Evolutionary conservation across 1,140 invertebrate species (phyloP), one percentile per base, ranked within the genome.

Genomic region (Heliconius eleuchia): DNA sequence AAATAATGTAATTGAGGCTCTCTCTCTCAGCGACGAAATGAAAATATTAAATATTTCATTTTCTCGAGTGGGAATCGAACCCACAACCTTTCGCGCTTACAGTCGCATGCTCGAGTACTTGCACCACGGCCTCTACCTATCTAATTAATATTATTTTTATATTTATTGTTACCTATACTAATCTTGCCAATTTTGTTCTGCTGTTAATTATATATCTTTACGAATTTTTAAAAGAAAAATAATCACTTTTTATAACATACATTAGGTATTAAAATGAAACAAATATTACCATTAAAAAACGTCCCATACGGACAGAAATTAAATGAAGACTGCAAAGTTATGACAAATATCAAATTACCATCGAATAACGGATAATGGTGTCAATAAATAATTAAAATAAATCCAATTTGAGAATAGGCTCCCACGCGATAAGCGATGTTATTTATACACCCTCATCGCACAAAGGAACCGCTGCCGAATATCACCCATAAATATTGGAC

Each of bases 401-500:
- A 91, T 92, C 90, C 91, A 91, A 93, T 92, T 91, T 94, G 91
- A 91, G 92, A 92, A 88, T 92, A 89, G 83, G 87, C 92, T 94
- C 93, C 92, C 92, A 94, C 93, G 92, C 93, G 93, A 94, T 94
- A 94, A 94, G 92, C 92, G 87, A 89, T 90, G 93, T 94, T 94
- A 94, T 94, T 94, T 94, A 94, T 94, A 94, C 90, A 92, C 91
- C 89, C 91, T 91, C 91, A 88, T 90, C 88, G 85, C 85, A 94
- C 93, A 94, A 94, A 94, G 93, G 91, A 88, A 91, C 93, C 93
- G 92, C 93, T 92, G 92, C 92, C 93, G 92, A 94, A 94, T 94
- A 94, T 94, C 92, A 92, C 87, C 92, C 93, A 94, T 94, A 94
- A 94, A 94, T 94, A 94, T 94, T 94, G 93, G 91, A 85, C 89